Evolutionary conservation across 35 echinoderm and acorn worm species (phyloP).

Genomic region (Heliocidaris erythrogramma): DNA sequence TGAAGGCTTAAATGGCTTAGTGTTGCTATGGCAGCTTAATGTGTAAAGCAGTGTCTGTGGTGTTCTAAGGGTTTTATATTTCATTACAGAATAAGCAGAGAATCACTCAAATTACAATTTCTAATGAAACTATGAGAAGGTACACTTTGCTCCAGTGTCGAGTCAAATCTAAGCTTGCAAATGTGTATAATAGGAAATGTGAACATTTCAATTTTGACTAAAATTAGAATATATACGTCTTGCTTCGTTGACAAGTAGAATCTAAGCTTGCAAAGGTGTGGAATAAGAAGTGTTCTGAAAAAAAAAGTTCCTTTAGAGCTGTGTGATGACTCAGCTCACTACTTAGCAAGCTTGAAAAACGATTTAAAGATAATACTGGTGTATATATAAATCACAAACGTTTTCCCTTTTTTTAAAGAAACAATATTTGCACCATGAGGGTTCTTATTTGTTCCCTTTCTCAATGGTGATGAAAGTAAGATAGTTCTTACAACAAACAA

Average conservation of each 20-base stretch:
- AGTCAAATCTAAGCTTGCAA: not conserved
- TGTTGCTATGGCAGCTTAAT: not conserved
- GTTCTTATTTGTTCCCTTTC: slow-evolving; percentile 6
- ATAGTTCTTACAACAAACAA: slow-evolving; percentile 8
- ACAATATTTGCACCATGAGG: not conserved
- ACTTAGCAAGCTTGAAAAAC: not conserved
- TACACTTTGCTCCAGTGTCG: not conserved
- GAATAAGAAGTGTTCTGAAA: not conserved
- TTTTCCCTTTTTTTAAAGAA: not conserved
- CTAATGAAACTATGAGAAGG: not conserved
- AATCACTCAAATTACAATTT: not conserved
- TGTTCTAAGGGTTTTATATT: not conserved
- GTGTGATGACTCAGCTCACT: not conserved
- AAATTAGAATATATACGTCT: not conserved
- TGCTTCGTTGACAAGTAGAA: not conserved
- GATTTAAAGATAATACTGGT: slow-evolving; percentile 10
- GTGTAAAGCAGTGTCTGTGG: not conserved
- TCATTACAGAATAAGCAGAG: not conserved
- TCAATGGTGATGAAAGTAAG: not conserved
- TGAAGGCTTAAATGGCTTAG: too few relatives aligned
- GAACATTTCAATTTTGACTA: not conserved
- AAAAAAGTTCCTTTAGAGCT: not conserved
- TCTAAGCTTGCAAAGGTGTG: not conserved
- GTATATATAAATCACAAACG: not conserved
- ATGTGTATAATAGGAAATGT: not conserved